A percentile compares a stretch with the other conserved stretches of the same genome.
These are phyloP conservation scores for Sympetrum striolatum DNA, from an alignment of 2,888 invertebrate species.

Conservation along the genomic window DNA sequence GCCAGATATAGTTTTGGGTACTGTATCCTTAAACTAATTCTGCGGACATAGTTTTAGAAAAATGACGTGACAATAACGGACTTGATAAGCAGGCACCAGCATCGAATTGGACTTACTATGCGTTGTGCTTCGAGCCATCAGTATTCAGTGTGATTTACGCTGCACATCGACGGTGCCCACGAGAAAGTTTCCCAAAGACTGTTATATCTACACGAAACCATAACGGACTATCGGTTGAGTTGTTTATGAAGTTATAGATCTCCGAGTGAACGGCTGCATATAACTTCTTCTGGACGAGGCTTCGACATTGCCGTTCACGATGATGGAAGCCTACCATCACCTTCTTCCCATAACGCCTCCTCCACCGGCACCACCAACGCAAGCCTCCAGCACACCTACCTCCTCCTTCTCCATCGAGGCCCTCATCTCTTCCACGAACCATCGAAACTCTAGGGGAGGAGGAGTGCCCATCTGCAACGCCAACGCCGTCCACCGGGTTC, in stretches of 20 bases:
- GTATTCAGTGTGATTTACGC: too few relatives aligned
- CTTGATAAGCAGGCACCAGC: too few relatives aligned
- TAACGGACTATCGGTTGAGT: background rate
- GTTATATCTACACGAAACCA: too few relatives aligned
- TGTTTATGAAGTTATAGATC: too few relatives aligned
- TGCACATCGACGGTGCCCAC: too few relatives aligned
- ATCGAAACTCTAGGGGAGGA: background rate
- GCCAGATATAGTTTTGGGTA: too few relatives aligned
- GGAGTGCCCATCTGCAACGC: background rate
- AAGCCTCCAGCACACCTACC: conserved; percentile 7
- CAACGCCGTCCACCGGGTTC: conserved; percentile 22
- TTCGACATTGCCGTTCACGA: background rate
- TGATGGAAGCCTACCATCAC: conserved; percentile 40
- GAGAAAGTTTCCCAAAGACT: background rate
- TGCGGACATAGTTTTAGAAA: too few relatives aligned
- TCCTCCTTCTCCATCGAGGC: conserved; percentile 38
- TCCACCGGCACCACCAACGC: background rate
- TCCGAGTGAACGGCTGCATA: background rate
- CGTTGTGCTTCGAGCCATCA: too few relatives aligned
- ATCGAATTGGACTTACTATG: too few relatives aligned
- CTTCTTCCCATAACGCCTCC: conserved; percentile 8
- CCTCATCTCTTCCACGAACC: conserved; percentile 2
- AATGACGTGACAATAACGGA: too few relatives aligned
- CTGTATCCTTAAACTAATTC: too few relatives aligned
- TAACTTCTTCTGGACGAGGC: background rate